These are phyloP conservation scores for Enteromius afrohamiltoni DNA, from an alignment of 2,797 vertebrate genomes.

Conservation along the genomic window DNA sequence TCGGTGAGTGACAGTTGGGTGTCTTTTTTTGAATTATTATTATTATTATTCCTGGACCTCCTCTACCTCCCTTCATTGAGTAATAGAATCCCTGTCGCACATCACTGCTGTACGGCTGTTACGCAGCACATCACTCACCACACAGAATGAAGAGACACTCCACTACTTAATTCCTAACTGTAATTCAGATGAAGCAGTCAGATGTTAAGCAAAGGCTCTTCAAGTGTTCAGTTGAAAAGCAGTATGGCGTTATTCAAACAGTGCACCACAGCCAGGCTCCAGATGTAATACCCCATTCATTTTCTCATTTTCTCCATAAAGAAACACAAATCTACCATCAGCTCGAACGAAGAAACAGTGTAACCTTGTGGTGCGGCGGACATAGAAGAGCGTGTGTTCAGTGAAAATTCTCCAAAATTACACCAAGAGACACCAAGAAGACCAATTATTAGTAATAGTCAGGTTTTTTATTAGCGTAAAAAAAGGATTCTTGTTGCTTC, in stretches of 20 bases:
- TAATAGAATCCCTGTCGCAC: constrained; percentile 34
- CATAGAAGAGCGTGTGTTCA: too few relatives aligned
- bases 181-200: not conserved
- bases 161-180: not conserved
- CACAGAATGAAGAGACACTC: constrained; percentile 8
- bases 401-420: too few relatives aligned
- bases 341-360: too few relatives aligned
- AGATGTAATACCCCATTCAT: not conserved
- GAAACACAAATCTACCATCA: not conserved
- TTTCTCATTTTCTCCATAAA: constrained; percentile 10
- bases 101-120: constrained; percentile 40
- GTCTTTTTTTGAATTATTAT: not conserved
- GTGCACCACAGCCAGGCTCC: too few relatives aligned
- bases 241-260: not conserved
- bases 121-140: constrained; percentile 20
- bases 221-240: not conserved
- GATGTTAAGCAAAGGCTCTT: not conserved
- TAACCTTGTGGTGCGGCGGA: too few relatives aligned
- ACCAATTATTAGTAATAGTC: too few relatives aligned
- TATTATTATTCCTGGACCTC: constrained; percentile 20
- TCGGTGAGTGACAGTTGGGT: constrained; percentile 84
- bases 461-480: too few relatives aligned
- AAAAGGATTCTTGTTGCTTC: too few relatives aligned
- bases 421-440: too few relatives aligned
- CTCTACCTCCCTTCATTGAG: constrained; percentile 40